These are phyloP conservation scores for Ctenicera cuprea DNA, from an alignment of 2,888 invertebrate genomes.

Conservation along the genomic window DNA sequence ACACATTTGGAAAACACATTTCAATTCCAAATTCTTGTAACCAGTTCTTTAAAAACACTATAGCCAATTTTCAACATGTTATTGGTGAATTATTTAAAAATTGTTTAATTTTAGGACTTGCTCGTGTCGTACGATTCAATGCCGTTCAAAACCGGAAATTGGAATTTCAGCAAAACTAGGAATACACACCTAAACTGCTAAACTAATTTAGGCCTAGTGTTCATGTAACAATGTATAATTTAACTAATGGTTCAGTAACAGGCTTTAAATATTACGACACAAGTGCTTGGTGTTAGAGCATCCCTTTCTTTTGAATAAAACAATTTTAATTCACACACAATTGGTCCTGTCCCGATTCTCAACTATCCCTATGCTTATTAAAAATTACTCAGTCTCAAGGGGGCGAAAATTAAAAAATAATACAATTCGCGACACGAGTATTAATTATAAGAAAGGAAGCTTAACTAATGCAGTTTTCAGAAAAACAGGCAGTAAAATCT, in stretches of 20 bases:
- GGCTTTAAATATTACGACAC: not conserved
- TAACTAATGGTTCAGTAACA: not conserved
- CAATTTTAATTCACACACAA: constrained; percentile 50
- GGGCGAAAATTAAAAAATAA: constrained; percentile 69
- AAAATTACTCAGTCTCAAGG: constrained; percentile 73
- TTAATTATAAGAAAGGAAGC: constrained; percentile 64
- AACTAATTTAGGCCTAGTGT: constrained; percentile 39
- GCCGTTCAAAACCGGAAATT: not conserved
- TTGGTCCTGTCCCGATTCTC: constrained; percentile 65
- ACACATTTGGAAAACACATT: constrained; percentile 15
- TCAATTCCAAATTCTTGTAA: not conserved
- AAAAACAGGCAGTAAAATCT: constrained; percentile 48
- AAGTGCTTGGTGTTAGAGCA: constrained; percentile 54
- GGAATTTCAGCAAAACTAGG: constrained; percentile 32
- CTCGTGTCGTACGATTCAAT: not conserved
- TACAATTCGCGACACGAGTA: constrained; percentile 69
- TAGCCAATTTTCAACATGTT: constrained; percentile 1
- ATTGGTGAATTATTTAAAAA: not conserved
- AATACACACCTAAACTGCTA: not conserved
- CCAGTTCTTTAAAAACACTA: not conserved
- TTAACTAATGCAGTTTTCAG: constrained; percentile 54
- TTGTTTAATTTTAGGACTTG: not conserved
- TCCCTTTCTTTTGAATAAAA: constrained; percentile 52
- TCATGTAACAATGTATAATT: constrained; percentile 2
- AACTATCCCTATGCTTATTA: constrained; percentile 63